Base-by-base conservation (phyloP, 2,888 invertebrate genomes). In the Euspilapteryx auroguttella region DNA sequence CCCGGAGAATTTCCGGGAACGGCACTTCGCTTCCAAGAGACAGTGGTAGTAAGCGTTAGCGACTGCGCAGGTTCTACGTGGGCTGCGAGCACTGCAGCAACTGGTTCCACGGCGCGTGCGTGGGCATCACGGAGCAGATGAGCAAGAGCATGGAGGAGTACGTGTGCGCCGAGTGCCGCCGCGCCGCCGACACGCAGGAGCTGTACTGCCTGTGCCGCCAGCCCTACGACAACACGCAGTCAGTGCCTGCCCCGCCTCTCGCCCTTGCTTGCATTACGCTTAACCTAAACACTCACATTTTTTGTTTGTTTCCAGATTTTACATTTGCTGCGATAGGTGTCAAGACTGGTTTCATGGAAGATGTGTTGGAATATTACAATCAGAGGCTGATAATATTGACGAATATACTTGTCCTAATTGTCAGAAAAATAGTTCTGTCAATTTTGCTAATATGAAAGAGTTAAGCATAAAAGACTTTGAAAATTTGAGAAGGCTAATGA, bases 271-370 rank as follows among this genome's bases (percentile, higher is more conserved):
- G n/a, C n/a, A n/a, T n/a, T n/a, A n/a, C n/a, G n/a, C n/a, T n/a
- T n/a, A n/a, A n/a, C n/a, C n/a, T n/a, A n/a, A n/a, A n/a, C n/a
- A n/a, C n/a, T n/a, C n/a, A n/a, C n/a, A n/a, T n/a, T n/a, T n/a
- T n/a, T n/a, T n/a, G n/a, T n/a, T 31, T 38, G 30, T 31, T 66
- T 78, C 22, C 55, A 94, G 94, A 64, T 98, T 98, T 80, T 99
- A 98, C 65, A 96, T 99, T 49, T 97, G 96, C 55, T 99, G 99
- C 62, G 99, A 99, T 75, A 86, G 89, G 37, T 99, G 99, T 64
- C 94, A 97, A 63, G 97, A 95, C 65, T 99, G 99, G 99, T 98
- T 96, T 77, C 98, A 98, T 62, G 97, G 97, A 5, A 82, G 92
- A 32, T 98, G 98, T 65, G 97, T 98, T 24, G 97, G 97, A 21